Evolutionary conservation across 2,113 vertebrate genomes (phyloP).

Genomic region (Tenebrosternarchus preto): DNA sequence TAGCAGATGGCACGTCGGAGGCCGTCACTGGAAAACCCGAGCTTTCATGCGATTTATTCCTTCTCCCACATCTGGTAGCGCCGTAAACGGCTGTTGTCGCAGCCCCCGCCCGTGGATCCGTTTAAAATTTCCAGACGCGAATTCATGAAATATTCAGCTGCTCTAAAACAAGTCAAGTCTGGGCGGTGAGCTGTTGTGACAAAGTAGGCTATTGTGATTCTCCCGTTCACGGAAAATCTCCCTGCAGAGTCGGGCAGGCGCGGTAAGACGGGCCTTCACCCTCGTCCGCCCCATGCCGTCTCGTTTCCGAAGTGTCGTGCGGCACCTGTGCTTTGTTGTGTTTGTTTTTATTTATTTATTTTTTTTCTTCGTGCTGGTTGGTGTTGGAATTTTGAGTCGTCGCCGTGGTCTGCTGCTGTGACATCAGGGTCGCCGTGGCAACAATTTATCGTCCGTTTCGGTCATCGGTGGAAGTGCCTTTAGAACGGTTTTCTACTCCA

Average conservation of each 20-base stretch:
- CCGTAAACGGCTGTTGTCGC: conserved; percentile 8
- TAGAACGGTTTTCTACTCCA: too few relatives aligned
- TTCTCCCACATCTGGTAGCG: background rate
- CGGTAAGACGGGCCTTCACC: background rate
- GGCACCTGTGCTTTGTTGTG: too few relatives aligned
- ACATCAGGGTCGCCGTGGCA: too few relatives aligned
- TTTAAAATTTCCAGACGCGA: conserved; percentile 38
- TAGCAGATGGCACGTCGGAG: conserved; percentile 5
- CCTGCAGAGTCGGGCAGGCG: background rate
- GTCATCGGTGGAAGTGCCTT: too few relatives aligned
- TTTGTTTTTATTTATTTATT: too few relatives aligned
- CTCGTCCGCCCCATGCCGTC: too few relatives aligned
- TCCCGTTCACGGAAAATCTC: background rate
- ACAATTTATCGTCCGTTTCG: too few relatives aligned
- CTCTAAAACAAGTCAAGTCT: conserved; percentile 22
- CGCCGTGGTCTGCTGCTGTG: too few relatives aligned
- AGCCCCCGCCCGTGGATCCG: conserved; percentile 24
- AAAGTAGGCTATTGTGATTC: background rate
- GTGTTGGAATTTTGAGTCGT: too few relatives aligned
- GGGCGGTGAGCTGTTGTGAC: conserved; percentile 23
- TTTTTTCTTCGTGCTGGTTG: too few relatives aligned
- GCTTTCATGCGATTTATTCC: background rate
- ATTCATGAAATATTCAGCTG: conserved; percentile 29
- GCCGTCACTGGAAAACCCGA: background rate
- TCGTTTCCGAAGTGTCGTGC: background rate